phyloP scores from a whole-genome alignment of 2,888 invertebrate genomes.

The Lasioglossum malachurum region DNA sequence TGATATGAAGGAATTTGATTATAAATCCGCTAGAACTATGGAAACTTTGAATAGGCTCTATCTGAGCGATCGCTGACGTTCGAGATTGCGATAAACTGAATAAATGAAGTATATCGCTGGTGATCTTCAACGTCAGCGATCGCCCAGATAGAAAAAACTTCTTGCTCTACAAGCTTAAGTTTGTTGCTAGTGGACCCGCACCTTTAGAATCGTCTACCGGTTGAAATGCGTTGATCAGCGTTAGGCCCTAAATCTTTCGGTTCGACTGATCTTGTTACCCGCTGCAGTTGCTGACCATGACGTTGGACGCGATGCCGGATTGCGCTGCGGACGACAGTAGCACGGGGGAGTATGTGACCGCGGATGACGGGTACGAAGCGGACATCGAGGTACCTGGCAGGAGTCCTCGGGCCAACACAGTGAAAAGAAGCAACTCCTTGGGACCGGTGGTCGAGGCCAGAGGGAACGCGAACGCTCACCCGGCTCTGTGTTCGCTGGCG shows the following conservation, averaged over 20 bases:
- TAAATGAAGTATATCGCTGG: background rate
- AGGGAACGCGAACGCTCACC: slow-evolving; percentile 86
- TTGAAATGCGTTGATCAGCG: background rate
- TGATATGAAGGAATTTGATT: background rate
- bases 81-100: background rate
- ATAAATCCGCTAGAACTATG: background rate
- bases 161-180: background rate
- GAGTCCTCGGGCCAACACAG: slow-evolving; percentile 70
- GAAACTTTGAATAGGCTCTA: background rate
- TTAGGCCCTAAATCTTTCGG: background rate
- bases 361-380: slow-evolving; percentile 89
- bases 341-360: slow-evolving; percentile 84
- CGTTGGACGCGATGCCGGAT: slow-evolving; percentile 79
- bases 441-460: slow-evolving; percentile 79
- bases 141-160: too few relatives aligned
- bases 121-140: background rate
- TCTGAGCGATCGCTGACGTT: background rate
- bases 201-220: background rate
- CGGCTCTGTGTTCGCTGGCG: slow-evolving; percentile 87
- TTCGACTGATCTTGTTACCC: background rate
- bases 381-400: slow-evolving; percentile 86
- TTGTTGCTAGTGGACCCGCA: background rate
- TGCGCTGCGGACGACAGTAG: slow-evolving; percentile 81
- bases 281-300: slow-evolving; percentile 80
- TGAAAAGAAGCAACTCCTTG: slow-evolving; percentile 71